Percentiles rank a stretch among this genome's conserved stretches.
Evolutionary conservation across 2,797 vertebrate genomes (phyloP).

Genomic region (Manis pentadactyla): DNA sequence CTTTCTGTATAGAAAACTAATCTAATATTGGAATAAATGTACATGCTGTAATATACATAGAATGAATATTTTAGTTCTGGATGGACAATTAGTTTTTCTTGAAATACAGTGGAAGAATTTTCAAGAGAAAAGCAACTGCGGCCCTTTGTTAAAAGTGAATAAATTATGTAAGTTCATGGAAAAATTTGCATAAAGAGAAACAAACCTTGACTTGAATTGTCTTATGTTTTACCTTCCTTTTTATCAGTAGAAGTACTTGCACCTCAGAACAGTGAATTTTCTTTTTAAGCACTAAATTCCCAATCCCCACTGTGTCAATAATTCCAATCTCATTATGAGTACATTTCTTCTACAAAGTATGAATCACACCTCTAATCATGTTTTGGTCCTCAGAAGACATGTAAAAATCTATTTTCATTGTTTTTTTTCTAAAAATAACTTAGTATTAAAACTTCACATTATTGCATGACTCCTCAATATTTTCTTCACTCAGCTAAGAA

Average conservation of each 20-base stretch:
- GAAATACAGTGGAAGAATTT: conserved; percentile 12
- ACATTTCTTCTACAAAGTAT: background rate
- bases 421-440: background rate
- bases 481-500: background rate
- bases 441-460: background rate
- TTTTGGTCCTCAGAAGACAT: background rate
- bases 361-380: background rate
- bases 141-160: conserved; percentile 30
- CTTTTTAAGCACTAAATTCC: background rate
- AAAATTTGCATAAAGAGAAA: background rate
- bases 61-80: conserved; percentile 37
- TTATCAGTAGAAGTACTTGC: background rate
- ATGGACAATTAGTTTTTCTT: background rate
- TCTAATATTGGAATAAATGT: background rate
- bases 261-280: background rate
- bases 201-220: background rate
- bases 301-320: background rate
- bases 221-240: background rate
- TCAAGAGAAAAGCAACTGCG: background rate
- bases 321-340: background rate
- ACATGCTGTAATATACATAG: background rate
- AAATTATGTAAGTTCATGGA: background rate
- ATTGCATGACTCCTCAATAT: background rate
- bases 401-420: background rate
- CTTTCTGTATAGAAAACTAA: background rate